Evolutionary conservation across 2,888 invertebrate genomes (phyloP).

Genomic region (Alcis repandata): DNA sequence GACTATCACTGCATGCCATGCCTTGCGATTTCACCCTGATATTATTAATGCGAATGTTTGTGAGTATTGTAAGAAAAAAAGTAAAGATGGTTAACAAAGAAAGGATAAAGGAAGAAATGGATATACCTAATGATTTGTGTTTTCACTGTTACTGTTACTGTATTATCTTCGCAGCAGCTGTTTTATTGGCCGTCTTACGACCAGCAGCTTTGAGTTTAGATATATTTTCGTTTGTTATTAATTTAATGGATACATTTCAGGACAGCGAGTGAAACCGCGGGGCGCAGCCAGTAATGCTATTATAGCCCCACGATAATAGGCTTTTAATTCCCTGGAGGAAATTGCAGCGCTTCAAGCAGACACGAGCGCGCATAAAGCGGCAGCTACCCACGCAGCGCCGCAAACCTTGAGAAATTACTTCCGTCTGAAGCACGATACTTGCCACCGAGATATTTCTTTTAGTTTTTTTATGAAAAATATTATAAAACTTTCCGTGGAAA

Average conservation of each 20-base stretch:
- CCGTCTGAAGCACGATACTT: constrained; percentile 9
- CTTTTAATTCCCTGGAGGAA: constrained; percentile 17
- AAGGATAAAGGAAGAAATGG: too few relatives aligned
- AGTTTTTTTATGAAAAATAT: neutral
- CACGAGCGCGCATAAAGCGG: constrained; percentile 15
- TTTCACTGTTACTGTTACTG: too few relatives aligned
- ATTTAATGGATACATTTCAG: neutral
- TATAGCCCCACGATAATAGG: constrained; percentile 12
- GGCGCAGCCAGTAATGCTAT: constrained; percentile 2
- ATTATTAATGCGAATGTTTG: neutral
- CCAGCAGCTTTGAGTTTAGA: too few relatives aligned
- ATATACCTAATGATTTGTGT: too few relatives aligned
- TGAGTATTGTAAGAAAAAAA: neutral
- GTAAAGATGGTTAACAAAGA: neutral
- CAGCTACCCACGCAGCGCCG: constrained; percentile 1
- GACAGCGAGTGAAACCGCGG: neutral
- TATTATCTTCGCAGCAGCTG: too few relatives aligned
- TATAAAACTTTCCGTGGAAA: neutral
- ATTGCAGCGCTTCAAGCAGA: constrained; percentile 24
- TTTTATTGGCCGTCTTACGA: too few relatives aligned
- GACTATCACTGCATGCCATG: neutral
- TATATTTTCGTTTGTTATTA: too few relatives aligned
- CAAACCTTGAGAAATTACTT: constrained; percentile 22
- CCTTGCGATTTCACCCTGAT: neutral
- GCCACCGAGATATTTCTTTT: neutral